Evolutionary conservation across 2,797 vertebrate species (phyloP).

Genomic region (Coregonus sp.): DNA sequence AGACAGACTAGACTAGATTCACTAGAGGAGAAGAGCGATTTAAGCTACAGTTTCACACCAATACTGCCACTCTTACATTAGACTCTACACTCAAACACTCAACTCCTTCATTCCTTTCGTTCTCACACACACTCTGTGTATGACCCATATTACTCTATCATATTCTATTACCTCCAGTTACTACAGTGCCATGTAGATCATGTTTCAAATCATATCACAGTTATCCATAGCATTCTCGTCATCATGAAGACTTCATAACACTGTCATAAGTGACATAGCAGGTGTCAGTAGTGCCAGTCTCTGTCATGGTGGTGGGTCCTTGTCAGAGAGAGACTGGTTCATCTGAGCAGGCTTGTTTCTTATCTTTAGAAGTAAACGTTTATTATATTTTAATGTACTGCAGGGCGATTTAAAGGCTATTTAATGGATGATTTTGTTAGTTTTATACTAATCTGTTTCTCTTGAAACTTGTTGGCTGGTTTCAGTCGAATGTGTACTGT

Average conservation of each 20-base stretch:
- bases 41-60: background rate
- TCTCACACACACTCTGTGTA: background rate
- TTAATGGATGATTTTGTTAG: background rate
- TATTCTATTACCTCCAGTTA: background rate
- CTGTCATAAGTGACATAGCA: background rate
- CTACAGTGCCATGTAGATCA: background rate
- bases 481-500: conserved; percentile 18
- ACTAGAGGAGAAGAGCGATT: background rate
- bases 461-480: conserved; percentile 1
- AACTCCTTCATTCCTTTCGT: background rate
- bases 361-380: background rate
- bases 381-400: background rate
- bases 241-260: background rate
- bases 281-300: background rate
- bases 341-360: background rate
- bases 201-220: background rate
- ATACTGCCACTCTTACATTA: background rate
- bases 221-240: background rate
- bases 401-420: conserved; percentile 10
- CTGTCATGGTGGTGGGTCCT: background rate
- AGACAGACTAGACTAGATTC: background rate
- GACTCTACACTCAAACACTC: background rate
- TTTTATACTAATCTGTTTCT: conserved; percentile 25
- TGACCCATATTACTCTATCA: background rate
- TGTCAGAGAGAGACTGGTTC: background rate